Percentiles rank a stretch among this genome's conserved stretches.
Conservation (phyloP, 2,113 vertebrate genomes). For the Aplodontia rufa region DNA sequence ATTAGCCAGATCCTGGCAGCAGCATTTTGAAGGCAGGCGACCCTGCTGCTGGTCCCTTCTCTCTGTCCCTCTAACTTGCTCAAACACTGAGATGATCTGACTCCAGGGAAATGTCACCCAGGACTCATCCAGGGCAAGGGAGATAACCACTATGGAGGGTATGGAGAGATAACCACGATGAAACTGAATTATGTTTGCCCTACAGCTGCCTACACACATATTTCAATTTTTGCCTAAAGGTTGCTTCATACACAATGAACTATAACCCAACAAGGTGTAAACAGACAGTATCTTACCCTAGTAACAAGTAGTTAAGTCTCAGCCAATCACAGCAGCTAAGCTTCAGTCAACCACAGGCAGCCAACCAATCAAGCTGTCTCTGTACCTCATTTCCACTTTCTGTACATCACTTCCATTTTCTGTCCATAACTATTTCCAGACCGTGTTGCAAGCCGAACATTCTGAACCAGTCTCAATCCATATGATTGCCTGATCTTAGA, state of each 20-base stretch:
- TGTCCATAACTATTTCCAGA: neutral
- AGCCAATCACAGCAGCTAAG: neutral
- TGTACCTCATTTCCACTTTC: neutral
- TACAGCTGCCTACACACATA: neutral
- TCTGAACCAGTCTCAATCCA: neutral
- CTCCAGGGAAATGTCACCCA: neutral
- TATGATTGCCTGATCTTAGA: neutral
- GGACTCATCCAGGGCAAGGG: neutral
- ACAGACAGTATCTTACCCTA: neutral
- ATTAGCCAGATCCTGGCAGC: constrained; percentile 7
- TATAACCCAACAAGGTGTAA: neutral
- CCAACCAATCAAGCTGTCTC: no score
- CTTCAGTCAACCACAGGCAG: neutral
- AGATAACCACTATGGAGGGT: neutral
- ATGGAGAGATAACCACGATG: neutral
- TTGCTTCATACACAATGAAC: neutral
- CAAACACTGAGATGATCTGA: neutral
- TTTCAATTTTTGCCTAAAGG: neutral
- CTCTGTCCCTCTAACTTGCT: neutral
- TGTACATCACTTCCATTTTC: neutral
- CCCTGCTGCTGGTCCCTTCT: neutral
- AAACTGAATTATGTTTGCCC: neutral
- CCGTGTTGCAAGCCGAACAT: neutral
- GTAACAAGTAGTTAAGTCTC: neutral
- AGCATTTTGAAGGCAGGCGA: neutral